A percentile compares a stretch with the other conserved stretches of the same genome.
Evolutionary conservation across 35 echinoderm and acorn worm species (phyloP).

Genomic region (Diadema setosum): DNA sequence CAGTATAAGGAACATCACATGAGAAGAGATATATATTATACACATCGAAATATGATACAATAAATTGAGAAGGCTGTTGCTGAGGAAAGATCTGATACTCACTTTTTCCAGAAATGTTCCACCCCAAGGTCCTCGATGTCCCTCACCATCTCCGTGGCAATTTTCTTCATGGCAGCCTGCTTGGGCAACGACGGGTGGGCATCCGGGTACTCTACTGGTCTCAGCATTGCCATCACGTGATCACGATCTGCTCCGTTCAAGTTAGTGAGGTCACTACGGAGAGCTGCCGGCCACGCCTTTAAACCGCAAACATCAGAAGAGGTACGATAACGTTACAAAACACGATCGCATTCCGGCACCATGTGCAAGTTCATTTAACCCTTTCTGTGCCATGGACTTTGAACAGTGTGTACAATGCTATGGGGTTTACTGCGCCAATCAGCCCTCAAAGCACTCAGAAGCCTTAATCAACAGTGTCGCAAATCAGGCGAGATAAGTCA

Average conservation of each 20-base stretch:
- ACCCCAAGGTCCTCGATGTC: constrained; percentile 61
- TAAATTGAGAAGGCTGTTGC: too few relatives aligned
- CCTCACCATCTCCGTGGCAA: constrained; percentile 31
- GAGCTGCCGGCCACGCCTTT: constrained; percentile 56
- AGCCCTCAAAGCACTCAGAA: too few relatives aligned
- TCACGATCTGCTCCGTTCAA: constrained; percentile 39
- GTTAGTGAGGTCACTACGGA: constrained; percentile 52
- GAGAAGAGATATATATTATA: too few relatives aligned
- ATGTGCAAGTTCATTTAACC: too few relatives aligned
- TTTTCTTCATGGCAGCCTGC: constrained; percentile 43
- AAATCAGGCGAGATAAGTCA: too few relatives aligned
- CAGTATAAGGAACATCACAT: too few relatives aligned
- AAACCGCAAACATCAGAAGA: not conserved
- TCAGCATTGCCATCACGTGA: constrained; percentile 56
- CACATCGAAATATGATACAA: too few relatives aligned
- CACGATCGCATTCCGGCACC: too few relatives aligned
- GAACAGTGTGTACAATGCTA: not conserved
- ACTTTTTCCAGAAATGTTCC: constrained; percentile 62
- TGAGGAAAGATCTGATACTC: too few relatives aligned
- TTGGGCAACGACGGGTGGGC: constrained; percentile 21
- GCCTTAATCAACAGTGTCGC: too few relatives aligned
- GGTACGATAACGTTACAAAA: not conserved
- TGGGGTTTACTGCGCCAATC: too few relatives aligned
- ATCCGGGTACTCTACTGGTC: constrained; percentile 48
- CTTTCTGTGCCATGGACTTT: too few relatives aligned